Evolutionary conservation across 2,888 invertebrate genomes (phyloP).

Genomic region (Lithophane semibrunnea): DNA sequence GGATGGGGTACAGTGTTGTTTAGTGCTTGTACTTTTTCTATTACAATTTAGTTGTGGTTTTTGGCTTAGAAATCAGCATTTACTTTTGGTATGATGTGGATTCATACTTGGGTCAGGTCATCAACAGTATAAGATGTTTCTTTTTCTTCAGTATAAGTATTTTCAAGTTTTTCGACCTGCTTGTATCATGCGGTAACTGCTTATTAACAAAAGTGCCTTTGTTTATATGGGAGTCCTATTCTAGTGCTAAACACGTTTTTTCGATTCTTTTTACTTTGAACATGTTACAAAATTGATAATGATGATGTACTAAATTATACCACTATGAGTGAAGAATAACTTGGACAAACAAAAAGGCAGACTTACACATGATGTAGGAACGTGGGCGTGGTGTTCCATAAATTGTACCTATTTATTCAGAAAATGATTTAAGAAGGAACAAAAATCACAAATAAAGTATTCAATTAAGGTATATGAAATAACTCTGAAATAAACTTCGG

Average conservation of each 20-base stretch:
- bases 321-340: background rate
- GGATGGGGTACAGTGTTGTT: slow-evolving; percentile 31
- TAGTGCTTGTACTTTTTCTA: slow-evolving; percentile 13
- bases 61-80: background rate
- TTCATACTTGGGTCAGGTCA: background rate
- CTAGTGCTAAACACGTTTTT: background rate
- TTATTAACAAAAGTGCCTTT: too few species aligned
- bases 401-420: slow-evolving; percentile 13
- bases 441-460: slow-evolving; percentile 20
- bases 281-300: too few species aligned
- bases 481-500: slow-evolving; percentile 36
- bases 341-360: background rate
- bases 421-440: background rate
- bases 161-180: background rate
- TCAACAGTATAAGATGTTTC: too few species aligned
- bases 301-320: background rate
- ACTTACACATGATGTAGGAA: background rate
- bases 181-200: background rate
- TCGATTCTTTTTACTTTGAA: background rate
- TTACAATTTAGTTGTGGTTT: slow-evolving; percentile 15
- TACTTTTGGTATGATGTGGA: background rate
- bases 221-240: background rate
- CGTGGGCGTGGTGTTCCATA: background rate
- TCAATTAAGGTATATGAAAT: slow-evolving; percentile 24
- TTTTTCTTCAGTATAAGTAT: background rate